These are phyloP conservation scores for Etia nguti DNA, from an alignment of 2,113 vertebrate genomes.

Conservation along the genomic window DNA sequence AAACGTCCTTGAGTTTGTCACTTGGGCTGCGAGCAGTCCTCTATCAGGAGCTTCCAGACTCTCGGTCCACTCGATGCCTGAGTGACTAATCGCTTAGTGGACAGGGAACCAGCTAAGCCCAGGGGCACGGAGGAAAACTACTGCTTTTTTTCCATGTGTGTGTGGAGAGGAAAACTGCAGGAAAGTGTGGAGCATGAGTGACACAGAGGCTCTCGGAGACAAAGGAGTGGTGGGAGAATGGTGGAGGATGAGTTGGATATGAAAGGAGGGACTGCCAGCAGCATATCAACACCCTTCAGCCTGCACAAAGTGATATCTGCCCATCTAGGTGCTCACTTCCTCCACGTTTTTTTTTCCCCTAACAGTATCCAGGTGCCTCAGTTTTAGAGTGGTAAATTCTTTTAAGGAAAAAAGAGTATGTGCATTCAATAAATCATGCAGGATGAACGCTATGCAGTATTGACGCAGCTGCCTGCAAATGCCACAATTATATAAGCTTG, in stretches of 20 bases:
- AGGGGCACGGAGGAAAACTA: slow-evolving; percentile 22
- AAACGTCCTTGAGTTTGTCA: slow-evolving; percentile 56
- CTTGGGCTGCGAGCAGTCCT: slow-evolving; percentile 35
- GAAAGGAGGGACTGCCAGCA: slow-evolving; percentile 50
- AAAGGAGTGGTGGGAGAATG: slow-evolving; percentile 36
- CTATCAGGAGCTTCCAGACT: slow-evolving; percentile 63
- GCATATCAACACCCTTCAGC: slow-evolving; percentile 56
- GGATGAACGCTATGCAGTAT: slow-evolving; percentile 54
- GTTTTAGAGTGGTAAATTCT: slow-evolving; percentile 1
- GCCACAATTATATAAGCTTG: slow-evolving; percentile 64
- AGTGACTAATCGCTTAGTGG: slow-evolving; percentile 58
- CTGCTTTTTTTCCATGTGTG: not conserved
- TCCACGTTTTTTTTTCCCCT: not conserved
- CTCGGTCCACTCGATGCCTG: slow-evolving; percentile 40
- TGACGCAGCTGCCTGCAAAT: slow-evolving; percentile 49
- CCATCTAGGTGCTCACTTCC: slow-evolving; percentile 22
- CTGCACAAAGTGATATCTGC: slow-evolving; percentile 46
- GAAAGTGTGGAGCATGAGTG: slow-evolving; percentile 18
- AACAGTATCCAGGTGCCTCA: not conserved
- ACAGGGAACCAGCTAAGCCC: slow-evolving; percentile 32
- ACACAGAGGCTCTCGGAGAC: slow-evolving; percentile 32
- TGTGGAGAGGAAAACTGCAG: slow-evolving; percentile 2
- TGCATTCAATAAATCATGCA: slow-evolving; percentile 52
- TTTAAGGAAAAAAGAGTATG: slow-evolving; percentile 9
- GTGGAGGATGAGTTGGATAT: slow-evolving; percentile 42